Evolutionary conservation across 2,888 invertebrate genomes (phyloP), one percentile per base, ranked within the genome.

Genomic region (Autographa gamma): DNA sequence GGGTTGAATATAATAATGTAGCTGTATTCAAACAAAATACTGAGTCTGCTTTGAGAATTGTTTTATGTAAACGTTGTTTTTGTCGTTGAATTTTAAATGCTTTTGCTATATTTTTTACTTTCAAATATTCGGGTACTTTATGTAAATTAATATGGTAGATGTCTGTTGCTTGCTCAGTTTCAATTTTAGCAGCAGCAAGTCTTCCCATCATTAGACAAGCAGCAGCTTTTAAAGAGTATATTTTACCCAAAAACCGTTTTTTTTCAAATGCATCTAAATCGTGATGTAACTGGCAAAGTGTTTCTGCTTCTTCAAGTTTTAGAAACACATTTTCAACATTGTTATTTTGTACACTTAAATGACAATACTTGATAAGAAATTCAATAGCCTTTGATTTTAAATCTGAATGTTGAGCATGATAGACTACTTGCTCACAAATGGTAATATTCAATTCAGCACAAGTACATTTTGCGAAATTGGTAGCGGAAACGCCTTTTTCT

Each of bases 381-480:
- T 93, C 88, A 52, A 95, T 84, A 54, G 90, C 86, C 87, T 93
- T 94, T 9, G 75, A 79, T 78, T 90, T 93, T 64, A 94, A 79
- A 80, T 95, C 94, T 32, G 95, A 94, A 85, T 91, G 89, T 74
- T 83, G 79, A n/a, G 95, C 93, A 70, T 95, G 95, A 73, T 91
- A 77, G 66, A 94, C 89, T 11, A 95, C 84, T 84, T 95, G 94
- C 72, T 94, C 93, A 79, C 86, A 90, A 80, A 94, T 91, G 48
- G 86, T 85, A 54, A 95, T 89, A 68, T 91, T 91, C 73, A 95
- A 85, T 70, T 95, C 93, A 25, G 90, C 78, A 83, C 95, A 95
- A 8, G 92, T 91, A 74, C 95, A 95, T 82, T 86, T 91, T 16
- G 79, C 82, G 69, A 95, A 90, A 77, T 93, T 86, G 0, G 89